Percentiles rank a stretch among this genome's conserved stretches.
Conservation (phyloP, 2,113 vertebrate species). For the Poeciliopsis occidentalis region DNA sequence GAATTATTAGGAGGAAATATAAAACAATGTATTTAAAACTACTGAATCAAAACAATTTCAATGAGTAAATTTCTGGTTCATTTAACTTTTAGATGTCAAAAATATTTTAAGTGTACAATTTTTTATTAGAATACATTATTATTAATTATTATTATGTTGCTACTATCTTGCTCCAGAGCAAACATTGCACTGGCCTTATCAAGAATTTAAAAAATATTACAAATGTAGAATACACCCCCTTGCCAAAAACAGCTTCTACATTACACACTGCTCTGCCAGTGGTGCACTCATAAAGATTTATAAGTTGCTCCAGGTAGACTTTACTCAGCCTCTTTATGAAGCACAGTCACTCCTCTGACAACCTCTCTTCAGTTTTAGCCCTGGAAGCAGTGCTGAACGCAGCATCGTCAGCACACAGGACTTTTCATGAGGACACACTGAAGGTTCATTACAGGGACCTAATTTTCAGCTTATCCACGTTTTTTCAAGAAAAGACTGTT, state of each 20-base stretch:
- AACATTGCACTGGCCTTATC: not conserved
- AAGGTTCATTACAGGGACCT: conserved; percentile 13
- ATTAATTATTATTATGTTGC: not conserved
- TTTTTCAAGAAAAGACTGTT: not conserved
- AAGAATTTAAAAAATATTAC: not conserved
- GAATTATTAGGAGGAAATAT: no score
- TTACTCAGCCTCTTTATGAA: conserved; percentile 23
- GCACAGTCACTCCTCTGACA: conserved; percentile 14
- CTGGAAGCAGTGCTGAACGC: conserved; percentile 19
- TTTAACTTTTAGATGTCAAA: no score
- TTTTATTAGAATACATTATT: not conserved
- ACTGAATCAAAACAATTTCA: no score
- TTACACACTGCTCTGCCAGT: not conserved
- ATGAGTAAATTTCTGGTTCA: no score
- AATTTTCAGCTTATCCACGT: conserved; percentile 9
- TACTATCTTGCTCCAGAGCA: not conserved
- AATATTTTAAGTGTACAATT: no score
- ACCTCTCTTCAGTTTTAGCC: conserved; percentile 16
- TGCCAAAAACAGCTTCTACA: not conserved
- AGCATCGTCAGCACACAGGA: conserved; percentile 20
- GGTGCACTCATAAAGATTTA: conserved; percentile 18
- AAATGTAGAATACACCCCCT: no score
- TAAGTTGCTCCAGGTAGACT: conserved; percentile 17
- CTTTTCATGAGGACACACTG: conserved; percentile 18
- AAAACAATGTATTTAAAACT: no score